Conservation (phyloP, 2,113 vertebrate genomes). For the Erythrolamprus reginae region DNA sequence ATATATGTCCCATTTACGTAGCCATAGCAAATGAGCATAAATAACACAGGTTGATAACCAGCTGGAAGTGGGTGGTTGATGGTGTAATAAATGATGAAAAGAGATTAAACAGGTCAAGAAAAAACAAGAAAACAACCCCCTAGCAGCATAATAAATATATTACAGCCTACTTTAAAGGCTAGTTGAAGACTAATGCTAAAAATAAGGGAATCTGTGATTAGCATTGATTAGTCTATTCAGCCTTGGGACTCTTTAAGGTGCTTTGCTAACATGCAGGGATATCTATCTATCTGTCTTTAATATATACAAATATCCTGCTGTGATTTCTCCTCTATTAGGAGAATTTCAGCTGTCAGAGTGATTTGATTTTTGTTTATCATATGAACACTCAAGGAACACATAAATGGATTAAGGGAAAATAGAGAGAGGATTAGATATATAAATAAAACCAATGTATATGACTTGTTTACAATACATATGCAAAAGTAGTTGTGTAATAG, state of each 20-base stretch:
- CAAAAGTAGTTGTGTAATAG: too few relatives aligned
- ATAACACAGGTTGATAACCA: constrained; percentile 55
- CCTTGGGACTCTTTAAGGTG: not conserved
- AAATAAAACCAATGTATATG: too few relatives aligned
- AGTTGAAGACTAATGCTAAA: constrained; percentile 4
- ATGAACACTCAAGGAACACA: not conserved
- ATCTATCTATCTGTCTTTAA: fast-evolving
- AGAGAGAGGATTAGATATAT: too few relatives aligned
- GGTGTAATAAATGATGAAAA: constrained; percentile 20
- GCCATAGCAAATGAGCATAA: constrained; percentile 60
- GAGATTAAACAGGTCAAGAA: constrained; percentile 51
- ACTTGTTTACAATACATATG: too few relatives aligned
- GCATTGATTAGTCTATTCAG: not conserved
- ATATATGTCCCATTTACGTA: constrained; percentile 30
- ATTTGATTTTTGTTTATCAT: not conserved
- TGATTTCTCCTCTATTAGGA: not conserved
- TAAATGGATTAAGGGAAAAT: too few relatives aligned
- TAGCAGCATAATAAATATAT: constrained; percentile 35
- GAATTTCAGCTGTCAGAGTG: not conserved
- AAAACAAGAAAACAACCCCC: not conserved
- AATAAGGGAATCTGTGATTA: not conserved
- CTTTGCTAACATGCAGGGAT: not conserved
- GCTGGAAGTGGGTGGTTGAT: constrained; percentile 52
- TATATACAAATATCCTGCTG: not conserved
- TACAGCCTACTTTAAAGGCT: constrained; percentile 27